Evolutionary conservation across 2,888 invertebrate genomes (phyloP).

Genomic region (Dendrolimus pini): DNA sequence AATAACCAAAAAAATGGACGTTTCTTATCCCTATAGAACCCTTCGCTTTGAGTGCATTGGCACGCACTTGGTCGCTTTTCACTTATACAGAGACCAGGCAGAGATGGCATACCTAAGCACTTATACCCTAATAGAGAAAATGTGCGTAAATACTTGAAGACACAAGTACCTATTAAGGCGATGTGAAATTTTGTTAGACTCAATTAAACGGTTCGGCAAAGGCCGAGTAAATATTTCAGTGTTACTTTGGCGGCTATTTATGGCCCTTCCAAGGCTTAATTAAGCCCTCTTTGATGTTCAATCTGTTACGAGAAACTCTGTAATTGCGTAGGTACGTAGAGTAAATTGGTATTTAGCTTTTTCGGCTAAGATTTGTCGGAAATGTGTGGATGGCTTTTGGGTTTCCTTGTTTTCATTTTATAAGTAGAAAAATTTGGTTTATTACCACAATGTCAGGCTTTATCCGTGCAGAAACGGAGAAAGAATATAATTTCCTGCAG

Average conservation of each 20-base stretch:
- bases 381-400: constrained; percentile 4
- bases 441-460: not conserved
- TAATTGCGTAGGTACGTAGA: constrained; percentile 49
- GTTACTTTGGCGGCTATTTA: constrained; percentile 62
- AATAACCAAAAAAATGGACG: too few species aligned
- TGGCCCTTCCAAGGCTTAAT: constrained; percentile 64
- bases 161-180: constrained; percentile 10
- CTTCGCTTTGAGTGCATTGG: too few species aligned
- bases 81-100: too few species aligned
- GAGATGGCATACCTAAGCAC: too few species aligned
- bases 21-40: too few species aligned
- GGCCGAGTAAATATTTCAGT: constrained; percentile 64
- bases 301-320: constrained; percentile 62
- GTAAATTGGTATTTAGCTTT: constrained; percentile 28
- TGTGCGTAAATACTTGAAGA: constrained; percentile 7
- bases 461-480: too few species aligned
- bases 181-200: constrained; percentile 54
- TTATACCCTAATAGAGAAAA: constrained; percentile 8
- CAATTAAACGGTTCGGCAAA: constrained; percentile 59
- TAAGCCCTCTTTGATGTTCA: constrained; percentile 71
- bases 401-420: too few species aligned
- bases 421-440: not conserved
- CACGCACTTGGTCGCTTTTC: too few species aligned
- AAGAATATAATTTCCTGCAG: too few species aligned
- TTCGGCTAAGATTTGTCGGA: not conserved